Evolutionary conservation across 2,888 invertebrate species (phyloP).

Genomic region (Tanypteryx hageni): DNA sequence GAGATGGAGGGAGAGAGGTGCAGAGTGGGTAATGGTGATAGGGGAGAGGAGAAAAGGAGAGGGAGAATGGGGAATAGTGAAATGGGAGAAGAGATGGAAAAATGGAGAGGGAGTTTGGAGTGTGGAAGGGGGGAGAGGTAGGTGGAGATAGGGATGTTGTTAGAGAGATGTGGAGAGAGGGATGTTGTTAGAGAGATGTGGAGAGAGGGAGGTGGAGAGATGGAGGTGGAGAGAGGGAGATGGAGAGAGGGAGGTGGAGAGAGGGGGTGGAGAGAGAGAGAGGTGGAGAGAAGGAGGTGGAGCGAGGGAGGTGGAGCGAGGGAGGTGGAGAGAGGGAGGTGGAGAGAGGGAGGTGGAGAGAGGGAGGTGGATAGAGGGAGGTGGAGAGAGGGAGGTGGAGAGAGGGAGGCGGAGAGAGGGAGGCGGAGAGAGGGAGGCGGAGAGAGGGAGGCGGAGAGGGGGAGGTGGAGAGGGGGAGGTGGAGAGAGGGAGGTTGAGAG

Average conservation of each 20-base stretch:
- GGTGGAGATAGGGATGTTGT: not conserved
- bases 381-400: no score
- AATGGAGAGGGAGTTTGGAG: not conserved
- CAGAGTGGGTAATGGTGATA: no score
- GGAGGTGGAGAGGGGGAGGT: not conserved
- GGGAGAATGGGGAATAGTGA: not conserved
- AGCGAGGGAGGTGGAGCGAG: no score
- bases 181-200: no score
- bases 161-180: no score
- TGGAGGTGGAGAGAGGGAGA: no score
- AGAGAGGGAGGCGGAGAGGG: not conserved
- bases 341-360: not conserved
- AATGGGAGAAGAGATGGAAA: not conserved
- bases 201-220: no score
- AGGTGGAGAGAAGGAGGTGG: no score
- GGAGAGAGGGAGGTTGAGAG: not conserved
- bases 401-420: not conserved
- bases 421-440: not conserved
- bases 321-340: not conserved
- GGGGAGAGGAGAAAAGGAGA: not conserved
- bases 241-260: no score
- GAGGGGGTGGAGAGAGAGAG: no score
- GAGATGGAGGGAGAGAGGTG: not conserved
- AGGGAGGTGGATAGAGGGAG: not conserved
- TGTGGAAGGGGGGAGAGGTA: not conserved